phyloP scores from a whole-genome alignment of 2,888 invertebrate species.

The Plagiodera versicolora region DNA sequence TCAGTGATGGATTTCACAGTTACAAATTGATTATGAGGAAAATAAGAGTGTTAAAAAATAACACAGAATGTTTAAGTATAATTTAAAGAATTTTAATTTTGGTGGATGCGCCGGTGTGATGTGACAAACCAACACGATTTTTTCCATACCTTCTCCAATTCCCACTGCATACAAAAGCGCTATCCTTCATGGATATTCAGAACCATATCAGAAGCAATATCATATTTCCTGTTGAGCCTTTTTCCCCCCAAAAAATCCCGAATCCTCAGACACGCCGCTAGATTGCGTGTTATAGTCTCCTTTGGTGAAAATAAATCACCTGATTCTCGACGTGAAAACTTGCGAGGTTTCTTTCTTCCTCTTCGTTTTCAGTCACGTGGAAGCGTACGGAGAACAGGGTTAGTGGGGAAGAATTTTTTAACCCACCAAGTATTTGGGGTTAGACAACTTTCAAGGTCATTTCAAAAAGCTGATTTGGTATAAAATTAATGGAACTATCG shows the following conservation, averaged over 20 bases:
- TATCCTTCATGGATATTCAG: background rate
- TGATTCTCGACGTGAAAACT: slow-evolving; percentile 17
- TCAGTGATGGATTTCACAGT: background rate
- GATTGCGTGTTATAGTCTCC: slow-evolving; percentile 25
- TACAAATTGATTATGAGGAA: too few relatives aligned
- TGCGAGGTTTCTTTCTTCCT: slow-evolving; percentile 14
- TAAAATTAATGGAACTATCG: too few relatives aligned
- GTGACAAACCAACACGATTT: too few relatives aligned
- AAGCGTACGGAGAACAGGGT: background rate
- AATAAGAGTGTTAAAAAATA: too few relatives aligned
- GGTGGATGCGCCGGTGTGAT: too few relatives aligned
- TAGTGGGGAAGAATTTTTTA: background rate
- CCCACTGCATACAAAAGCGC: background rate
- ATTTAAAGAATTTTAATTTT: too few relatives aligned
- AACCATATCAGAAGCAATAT: slow-evolving; percentile 5
- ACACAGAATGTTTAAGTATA: too few relatives aligned
- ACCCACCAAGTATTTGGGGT: too few relatives aligned
- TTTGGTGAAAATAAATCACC: slow-evolving; percentile 21
- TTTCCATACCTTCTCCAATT: background rate
- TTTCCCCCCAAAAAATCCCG: slow-evolving; percentile 19
- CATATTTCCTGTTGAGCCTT: slow-evolving; percentile 7
- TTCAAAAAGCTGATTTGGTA: too few relatives aligned
- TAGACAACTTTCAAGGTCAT: too few relatives aligned
- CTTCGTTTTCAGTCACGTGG: background rate
- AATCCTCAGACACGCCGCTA: slow-evolving; percentile 19